Percentiles rank a stretch among this genome's conserved stretches.
Evolutionary conservation across 2,113 vertebrate genomes (phyloP).

Genomic region (Capreolus pygargus): DNA sequence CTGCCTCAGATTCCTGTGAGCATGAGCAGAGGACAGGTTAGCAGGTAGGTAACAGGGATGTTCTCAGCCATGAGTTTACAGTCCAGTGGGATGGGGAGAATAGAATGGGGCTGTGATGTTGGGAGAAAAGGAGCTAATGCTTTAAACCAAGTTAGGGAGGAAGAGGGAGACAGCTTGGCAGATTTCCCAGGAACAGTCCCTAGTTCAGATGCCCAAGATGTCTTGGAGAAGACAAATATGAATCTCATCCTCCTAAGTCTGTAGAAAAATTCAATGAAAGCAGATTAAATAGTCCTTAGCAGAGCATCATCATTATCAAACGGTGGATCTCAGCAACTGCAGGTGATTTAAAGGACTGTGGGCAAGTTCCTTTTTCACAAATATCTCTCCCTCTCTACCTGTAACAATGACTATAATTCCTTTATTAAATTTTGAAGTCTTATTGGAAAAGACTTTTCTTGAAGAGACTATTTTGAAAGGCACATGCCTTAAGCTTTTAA

Average conservation of each 20-base stretch:
- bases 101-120: not conserved
- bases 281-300: not conserved
- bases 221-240: not conserved
- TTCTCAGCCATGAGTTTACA: not conserved
- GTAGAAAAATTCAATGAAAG: not conserved
- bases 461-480: constrained; percentile 19
- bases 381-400: not conserved
- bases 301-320: not conserved
- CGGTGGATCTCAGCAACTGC: not conserved
- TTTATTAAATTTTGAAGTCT: constrained; percentile 10
- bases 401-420: not conserved
- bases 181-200: not conserved
- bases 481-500: not conserved
- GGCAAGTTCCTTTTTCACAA: not conserved
- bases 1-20: not conserved
- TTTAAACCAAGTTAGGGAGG: not conserved
- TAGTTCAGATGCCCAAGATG: not conserved
- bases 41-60: not conserved
- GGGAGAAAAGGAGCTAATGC: not conserved
- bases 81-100: not conserved
- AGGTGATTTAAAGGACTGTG: not conserved
- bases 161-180: not conserved
- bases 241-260: not conserved
- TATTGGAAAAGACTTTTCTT: not conserved
- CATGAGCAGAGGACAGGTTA: not conserved